phyloP scores from a whole-genome alignment of 1,140 invertebrate genomes.

The Goniozus legneri region DNA sequence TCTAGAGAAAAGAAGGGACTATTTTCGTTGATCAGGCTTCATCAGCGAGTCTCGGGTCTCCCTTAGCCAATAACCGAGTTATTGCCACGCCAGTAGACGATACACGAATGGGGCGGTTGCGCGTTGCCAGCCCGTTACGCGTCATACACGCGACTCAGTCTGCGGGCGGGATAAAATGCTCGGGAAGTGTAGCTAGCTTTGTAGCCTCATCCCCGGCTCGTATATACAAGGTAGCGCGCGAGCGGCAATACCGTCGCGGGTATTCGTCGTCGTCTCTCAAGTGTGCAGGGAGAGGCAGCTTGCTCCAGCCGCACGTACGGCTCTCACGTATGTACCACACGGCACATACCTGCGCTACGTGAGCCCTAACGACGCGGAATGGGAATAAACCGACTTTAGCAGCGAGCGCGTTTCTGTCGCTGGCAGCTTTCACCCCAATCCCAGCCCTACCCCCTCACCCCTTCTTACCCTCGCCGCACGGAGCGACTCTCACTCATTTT shows the following conservation, averaged over 20 bases:
- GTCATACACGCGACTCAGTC: constrained; percentile 13
- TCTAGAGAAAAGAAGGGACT: constrained; percentile 15
- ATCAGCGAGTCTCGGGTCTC: constrained; percentile 16
- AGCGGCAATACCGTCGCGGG: too few species aligned
- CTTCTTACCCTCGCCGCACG: background rate
- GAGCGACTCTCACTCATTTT: background rate
- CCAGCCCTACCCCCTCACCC: background rate
- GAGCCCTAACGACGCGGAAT: constrained; percentile 19
- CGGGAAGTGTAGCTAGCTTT: too few species aligned
- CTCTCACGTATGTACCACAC: too few species aligned
- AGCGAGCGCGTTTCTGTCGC: background rate
- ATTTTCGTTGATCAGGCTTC: constrained; percentile 21
- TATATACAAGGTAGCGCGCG: too few species aligned
- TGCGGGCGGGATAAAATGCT: too few species aligned
- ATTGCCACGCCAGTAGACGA: constrained; percentile 30
- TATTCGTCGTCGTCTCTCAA: too few species aligned
- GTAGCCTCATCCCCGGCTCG: constrained; percentile 12
- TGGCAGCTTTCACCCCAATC: background rate
- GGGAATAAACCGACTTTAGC: constrained; percentile 14
- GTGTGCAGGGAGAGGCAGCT: too few species aligned
- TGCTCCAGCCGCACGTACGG: too few species aligned
- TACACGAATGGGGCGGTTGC: constrained; percentile 37
- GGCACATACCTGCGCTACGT: background rate
- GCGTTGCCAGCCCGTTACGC: constrained; percentile 17
- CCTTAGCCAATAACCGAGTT: constrained; percentile 33